These are phyloP conservation scores for Sebastes kiyomatsui DNA, from an alignment of 2,797 vertebrate genomes.

Conservation along the genomic window DNA sequence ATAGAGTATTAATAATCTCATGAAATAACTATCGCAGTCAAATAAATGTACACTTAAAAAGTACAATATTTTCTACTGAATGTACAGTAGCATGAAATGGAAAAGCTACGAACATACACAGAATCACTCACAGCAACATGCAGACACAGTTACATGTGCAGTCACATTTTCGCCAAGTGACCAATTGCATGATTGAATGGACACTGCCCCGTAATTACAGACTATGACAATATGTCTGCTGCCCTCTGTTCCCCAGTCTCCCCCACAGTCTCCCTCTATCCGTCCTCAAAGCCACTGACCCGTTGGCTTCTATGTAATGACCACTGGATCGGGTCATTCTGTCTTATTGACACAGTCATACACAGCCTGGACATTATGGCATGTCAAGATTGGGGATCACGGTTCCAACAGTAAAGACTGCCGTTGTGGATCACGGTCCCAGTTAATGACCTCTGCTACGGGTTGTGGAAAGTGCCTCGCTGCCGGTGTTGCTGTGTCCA, in stretches of 20 bases:
- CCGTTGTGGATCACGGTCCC: conserved; percentile 68
- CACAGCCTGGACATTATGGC: conserved; percentile 61
- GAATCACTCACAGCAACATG: neutral
- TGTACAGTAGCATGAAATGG: neutral
- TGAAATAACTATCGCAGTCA: neutral
- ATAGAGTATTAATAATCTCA: neutral
- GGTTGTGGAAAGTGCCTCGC: conserved; percentile 31
- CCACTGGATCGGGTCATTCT: conserved; percentile 67
- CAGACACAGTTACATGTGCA: conserved; percentile 17
- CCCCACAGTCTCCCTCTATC: conserved; percentile 28
- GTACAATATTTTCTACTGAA: neutral
- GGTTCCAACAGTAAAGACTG: conserved; percentile 65
- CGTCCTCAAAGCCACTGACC: conserved; percentile 64
- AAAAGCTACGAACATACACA: neutral
- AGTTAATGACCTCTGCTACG: conserved; percentile 68
- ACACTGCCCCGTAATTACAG: conserved; percentile 69
- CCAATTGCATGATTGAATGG: conserved; percentile 56
- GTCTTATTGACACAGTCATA: conserved; percentile 64
- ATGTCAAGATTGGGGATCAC: conserved; percentile 52
- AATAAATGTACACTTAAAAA: neutral
- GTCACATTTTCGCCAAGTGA: conserved; percentile 31
- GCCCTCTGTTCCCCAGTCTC: conserved; percentile 46
- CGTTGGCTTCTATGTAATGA: conserved; percentile 64
- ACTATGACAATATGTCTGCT: conserved; percentile 70
- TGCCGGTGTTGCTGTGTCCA: conserved; percentile 45